Conservation (phyloP, 2,888 invertebrate genomes). For the Drosophila neonasuta region DNA sequence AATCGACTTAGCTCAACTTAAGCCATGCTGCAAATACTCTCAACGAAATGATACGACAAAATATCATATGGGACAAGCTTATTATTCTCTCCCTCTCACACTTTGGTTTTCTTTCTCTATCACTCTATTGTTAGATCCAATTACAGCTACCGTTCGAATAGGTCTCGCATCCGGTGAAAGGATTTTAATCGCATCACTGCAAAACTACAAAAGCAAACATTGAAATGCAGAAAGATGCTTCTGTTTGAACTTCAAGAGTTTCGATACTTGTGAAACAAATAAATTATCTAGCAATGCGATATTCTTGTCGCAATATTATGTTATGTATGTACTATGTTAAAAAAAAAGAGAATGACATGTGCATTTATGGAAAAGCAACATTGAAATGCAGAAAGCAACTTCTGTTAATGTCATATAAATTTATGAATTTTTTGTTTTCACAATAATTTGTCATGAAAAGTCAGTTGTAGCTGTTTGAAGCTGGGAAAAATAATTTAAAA, state of each 20-base stretch:
- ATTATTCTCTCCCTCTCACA: neutral
- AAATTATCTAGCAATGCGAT: neutral
- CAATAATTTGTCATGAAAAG: too few relatives aligned
- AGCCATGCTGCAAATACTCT: slow-evolving; percentile 15
- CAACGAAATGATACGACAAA: neutral
- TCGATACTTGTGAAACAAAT: neutral
- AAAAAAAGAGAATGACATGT: too few relatives aligned
- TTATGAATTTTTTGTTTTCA: too few relatives aligned
- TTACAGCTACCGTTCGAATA: slow-evolving; percentile 14
- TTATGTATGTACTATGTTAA: too few relatives aligned
- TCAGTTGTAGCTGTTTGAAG: too few relatives aligned
- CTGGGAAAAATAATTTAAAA: too few relatives aligned
- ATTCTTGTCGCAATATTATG: neutral
- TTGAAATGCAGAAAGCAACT: too few relatives aligned
- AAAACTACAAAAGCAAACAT: neutral
- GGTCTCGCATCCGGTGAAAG: slow-evolving; percentile 29
- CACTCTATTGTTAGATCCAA: slow-evolving; percentile 10
- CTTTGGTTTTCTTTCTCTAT: slow-evolving; percentile 6
- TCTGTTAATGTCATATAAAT: too few relatives aligned
- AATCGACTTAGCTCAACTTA: slow-evolving; percentile 17
- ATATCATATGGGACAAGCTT: neutral
- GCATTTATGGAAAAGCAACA: too few relatives aligned
- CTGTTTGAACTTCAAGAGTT: slow-evolving; percentile 4
- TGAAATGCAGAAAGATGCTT: neutral
- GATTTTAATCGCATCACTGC: slow-evolving; percentile 15